Evolutionary conservation across 2,797 vertebrate genomes (phyloP).

Genomic region (Anas capensis): DNA sequence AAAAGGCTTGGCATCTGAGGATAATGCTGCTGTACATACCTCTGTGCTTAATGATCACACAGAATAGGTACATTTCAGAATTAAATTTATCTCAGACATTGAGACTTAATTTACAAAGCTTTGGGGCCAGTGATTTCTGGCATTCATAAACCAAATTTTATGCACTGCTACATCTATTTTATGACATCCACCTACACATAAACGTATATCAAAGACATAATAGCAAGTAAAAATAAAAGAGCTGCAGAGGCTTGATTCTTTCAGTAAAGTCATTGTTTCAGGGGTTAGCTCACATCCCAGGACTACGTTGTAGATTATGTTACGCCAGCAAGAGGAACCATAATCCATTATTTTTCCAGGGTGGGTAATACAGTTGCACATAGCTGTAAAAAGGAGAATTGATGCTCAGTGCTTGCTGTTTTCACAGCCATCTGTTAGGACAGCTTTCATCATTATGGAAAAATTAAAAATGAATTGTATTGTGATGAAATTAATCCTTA

Average conservation of each 20-base stretch:
- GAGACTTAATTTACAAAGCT: conserved; percentile 21
- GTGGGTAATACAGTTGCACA: not conserved
- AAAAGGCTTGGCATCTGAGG: not conserved
- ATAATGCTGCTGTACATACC: conserved; percentile 20
- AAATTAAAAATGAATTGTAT: conserved; percentile 16
- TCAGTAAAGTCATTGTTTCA: not conserved
- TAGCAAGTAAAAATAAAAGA: not conserved
- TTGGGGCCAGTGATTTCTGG: not conserved
- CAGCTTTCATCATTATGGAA: not conserved
- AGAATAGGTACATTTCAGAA: conserved; percentile 18
- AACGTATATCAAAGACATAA: not conserved
- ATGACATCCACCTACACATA: not conserved
- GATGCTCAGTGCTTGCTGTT: conserved; percentile 1
- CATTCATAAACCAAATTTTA: not conserved
- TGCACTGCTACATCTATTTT: not conserved
- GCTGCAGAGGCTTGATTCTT: not conserved
- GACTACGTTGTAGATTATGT: not conserved
- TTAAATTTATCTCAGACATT: not conserved
- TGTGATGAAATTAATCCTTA: not conserved
- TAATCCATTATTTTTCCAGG: conserved; percentile 2
- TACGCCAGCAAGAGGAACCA: not conserved
- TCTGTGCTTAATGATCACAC: conserved; percentile 34
- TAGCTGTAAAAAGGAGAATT: not conserved
- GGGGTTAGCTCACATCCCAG: not conserved
- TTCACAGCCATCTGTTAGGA: conserved; percentile 37